Base-by-base conservation (phyloP, 2,888 invertebrate species). In the Acleris sparsana region DNA sequence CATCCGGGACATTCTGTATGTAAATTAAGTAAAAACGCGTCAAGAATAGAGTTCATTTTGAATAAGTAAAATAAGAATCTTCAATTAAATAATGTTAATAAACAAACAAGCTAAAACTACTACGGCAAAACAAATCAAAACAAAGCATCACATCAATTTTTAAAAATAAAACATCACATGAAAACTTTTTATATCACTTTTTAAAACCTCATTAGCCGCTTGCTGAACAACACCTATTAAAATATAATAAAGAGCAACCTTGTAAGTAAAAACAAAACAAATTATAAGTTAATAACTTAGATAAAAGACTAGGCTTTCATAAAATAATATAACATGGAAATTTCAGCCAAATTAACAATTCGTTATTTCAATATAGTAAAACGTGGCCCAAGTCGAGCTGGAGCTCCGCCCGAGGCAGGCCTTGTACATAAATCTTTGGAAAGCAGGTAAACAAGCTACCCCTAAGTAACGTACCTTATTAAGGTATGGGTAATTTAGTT, bases 181-280 rank as follows among this genome's bases (percentile, higher is more conserved):
- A 7, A 7, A 29, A 29, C 29, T 29, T 29, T 29, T 7, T 29
- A 29, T 7, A 29, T 29, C 29, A 1, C 43, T 16, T 55, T 39
- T 39, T 39, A 55, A 55, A 55, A 4, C 13, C 20, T 13, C 53
- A 55, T 55, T 55, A 55, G 53, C 17, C 53, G 18, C 13, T 22
- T 7, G 17, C 39, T 43, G 43, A 43, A 43, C 20, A 51, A 44
- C n/a, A 48, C 48, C 22, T 22, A 48, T 48, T 18, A 62, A 62
- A 53, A 33, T 46, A 61, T 29, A 13, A 48, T 57, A 17, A 49
- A 55, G 53, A 33, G 2, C 33, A 33, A 33, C 33, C 49, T 57
- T 49, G 18, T 33, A 33, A 33, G 9, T 33, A 33, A 33, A 56
- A 46, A 57, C 18, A 56, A 51, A 49, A 52, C 44, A 57, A 57